Conservation (phyloP, 2,113 vertebrate genomes). For the Erythrocebus patas region DNA sequence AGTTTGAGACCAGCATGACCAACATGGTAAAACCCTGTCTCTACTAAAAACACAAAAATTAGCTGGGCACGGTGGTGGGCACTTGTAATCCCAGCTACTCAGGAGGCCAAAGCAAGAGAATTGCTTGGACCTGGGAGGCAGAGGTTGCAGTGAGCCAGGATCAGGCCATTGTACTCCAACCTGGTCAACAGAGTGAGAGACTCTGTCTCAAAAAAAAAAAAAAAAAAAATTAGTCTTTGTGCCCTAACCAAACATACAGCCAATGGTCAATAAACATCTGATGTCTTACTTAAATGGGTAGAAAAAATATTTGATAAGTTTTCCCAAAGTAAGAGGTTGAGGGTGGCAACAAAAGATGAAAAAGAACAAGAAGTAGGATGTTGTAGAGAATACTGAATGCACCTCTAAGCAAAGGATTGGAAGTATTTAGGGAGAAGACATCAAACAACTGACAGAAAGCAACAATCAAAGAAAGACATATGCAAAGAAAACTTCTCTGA, state of each 20-base stretch:
- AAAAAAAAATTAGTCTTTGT: neutral
- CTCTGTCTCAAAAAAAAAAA: too few species aligned
- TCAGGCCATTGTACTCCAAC: too few species aligned
- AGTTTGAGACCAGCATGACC: too few species aligned
- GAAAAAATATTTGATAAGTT: neutral
- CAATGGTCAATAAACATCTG: neutral
- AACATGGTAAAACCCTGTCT: too few species aligned
- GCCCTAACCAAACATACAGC: neutral
- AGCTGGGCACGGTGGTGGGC: too few species aligned
- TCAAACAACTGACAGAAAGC: neutral
- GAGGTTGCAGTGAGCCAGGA: too few species aligned
- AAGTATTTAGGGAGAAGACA: neutral
- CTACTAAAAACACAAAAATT: too few species aligned
- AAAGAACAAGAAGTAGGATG: neutral
- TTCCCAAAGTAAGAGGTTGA: neutral
- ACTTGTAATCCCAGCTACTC: too few species aligned
- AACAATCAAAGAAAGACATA: neutral
- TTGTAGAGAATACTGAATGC: neutral
- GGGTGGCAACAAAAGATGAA: neutral
- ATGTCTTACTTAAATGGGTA: neutral
- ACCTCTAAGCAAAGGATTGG: neutral
- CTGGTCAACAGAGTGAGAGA: too few species aligned
- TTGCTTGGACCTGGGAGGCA: too few species aligned
- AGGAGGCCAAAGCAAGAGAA: too few species aligned
- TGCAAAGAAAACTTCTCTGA: neutral